Evolutionary conservation across 2,113 vertebrate genomes (phyloP).

Genomic region (Sitta europaea): DNA sequence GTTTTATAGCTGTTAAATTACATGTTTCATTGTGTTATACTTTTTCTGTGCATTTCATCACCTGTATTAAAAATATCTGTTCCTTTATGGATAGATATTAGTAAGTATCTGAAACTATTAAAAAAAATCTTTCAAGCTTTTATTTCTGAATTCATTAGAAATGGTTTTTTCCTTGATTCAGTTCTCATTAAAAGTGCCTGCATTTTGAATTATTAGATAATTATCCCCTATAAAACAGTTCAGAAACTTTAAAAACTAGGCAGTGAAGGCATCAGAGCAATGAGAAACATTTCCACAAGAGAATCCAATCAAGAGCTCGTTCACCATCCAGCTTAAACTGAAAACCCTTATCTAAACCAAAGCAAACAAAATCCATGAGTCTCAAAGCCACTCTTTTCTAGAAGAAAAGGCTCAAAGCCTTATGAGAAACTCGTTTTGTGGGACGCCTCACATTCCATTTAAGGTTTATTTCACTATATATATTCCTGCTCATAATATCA

Average conservation of each 20-base stretch:
- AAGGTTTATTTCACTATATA: constrained; percentile 65
- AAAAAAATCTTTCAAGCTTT: neutral
- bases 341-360: constrained; percentile 44
- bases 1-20: neutral
- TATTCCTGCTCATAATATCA: constrained; percentile 67
- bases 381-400: constrained; percentile 53
- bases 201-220: neutral
- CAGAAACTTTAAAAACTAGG: neutral
- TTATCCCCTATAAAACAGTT: neutral
- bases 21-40: neutral
- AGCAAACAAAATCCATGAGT: constrained; percentile 61
- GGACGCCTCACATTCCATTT: constrained; percentile 72
- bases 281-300: neutral
- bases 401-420: constrained; percentile 52
- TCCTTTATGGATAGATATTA: neutral
- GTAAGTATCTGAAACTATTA: neutral
- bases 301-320: neutral
- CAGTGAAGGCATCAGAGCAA: neutral
- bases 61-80: neutral
- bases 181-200: neutral
- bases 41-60: neutral
- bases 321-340: constrained; percentile 6
- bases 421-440: constrained; percentile 55
- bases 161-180: neutral
- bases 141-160: neutral